Base-by-base conservation (phyloP, 2,797 vertebrate genomes). In the Knipowitschia caucasica region DNA sequence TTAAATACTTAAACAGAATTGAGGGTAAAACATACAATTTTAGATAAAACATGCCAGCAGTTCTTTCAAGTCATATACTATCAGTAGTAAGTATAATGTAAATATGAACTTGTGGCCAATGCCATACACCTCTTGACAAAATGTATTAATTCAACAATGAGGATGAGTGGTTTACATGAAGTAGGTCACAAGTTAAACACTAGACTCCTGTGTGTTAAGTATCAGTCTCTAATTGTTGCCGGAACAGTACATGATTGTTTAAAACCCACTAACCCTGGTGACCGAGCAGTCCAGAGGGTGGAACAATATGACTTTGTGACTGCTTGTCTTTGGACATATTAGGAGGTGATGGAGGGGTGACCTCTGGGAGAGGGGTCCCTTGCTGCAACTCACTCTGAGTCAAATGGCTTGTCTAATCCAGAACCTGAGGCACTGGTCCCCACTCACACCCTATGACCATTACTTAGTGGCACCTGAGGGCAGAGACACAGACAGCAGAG, bases 331-430 rank as follows among this genome's bases (percentile, higher is more conserved):
- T 47, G 73, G 67, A 67, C 52, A 62, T 71, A 77, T 77, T 55
- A 73, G 29, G 67, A 67, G 58, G 72, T 59, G 64, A 50, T 43
- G 50, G 53, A 54, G 35, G 56, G 61, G 73, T 75, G 78, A 81
- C 73, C 75, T 71, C 59, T 6, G 5, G 69, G 68, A 29, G 30
- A 83, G 81, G 77, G 67, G 71, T 65, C 76, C 20, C 42, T 52
- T 50, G 15, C 68, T 38, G 59, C 53, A 53, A 45, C 40, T 59
- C 55, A 63, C 68, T 69, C 51, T 71, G 59, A 76, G 56, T 78
- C 76, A 71, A 63, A 69, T 69, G 71, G 73, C 36, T 62, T 53
- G 57, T 71, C 73, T 81, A 86, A 84, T 88, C 79, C 72, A 55
- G 30, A 57, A 68, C 57, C 69, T 59, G 49, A 66, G 67, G 58